These are phyloP conservation scores for Agapornis canus DNA, from an alignment of 2,797 vertebrate genomes.

Conservation along the genomic window DNA sequence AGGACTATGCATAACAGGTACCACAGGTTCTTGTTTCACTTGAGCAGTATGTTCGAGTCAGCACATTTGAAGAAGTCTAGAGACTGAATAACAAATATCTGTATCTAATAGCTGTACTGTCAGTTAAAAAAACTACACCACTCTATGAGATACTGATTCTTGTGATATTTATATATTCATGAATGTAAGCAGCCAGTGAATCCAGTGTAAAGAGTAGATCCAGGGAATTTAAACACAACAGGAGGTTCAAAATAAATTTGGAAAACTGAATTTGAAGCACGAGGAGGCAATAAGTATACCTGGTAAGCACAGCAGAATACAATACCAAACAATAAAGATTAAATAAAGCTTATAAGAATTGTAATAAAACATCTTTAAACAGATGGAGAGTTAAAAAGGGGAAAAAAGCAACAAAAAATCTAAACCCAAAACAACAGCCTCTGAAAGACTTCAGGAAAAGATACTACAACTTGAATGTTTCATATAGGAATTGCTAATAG, in stretches of 20 bases:
- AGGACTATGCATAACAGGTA: not conserved
- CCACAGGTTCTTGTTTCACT: not conserved
- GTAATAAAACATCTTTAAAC: not conserved
- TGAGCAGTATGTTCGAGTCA: not conserved
- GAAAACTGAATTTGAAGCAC: not conserved
- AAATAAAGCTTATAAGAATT: slow-evolving; percentile 3
- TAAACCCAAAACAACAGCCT: not conserved
- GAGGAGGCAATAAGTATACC: not conserved
- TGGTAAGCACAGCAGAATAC: not conserved
- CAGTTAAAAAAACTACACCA: not conserved
- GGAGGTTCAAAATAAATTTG: not conserved
- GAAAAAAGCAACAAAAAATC: fast-evolving
- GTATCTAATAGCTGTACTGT: not conserved
- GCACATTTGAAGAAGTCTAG: not conserved
- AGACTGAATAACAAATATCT: not conserved
- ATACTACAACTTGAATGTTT: not conserved
- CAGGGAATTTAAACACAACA: not conserved
- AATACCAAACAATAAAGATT: not conserved
- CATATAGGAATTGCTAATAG: not conserved
- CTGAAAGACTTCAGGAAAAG: not conserved
- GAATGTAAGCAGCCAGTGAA: not conserved
- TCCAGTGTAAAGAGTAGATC: not conserved
- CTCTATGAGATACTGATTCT: not conserved
- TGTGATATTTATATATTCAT: not conserved
- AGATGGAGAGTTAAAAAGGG: not conserved